Percentiles rank a stretch among this genome's conserved stretches.
Conservation (phyloP, 1,140 invertebrate species). For the Chymomyza costata region DNA sequence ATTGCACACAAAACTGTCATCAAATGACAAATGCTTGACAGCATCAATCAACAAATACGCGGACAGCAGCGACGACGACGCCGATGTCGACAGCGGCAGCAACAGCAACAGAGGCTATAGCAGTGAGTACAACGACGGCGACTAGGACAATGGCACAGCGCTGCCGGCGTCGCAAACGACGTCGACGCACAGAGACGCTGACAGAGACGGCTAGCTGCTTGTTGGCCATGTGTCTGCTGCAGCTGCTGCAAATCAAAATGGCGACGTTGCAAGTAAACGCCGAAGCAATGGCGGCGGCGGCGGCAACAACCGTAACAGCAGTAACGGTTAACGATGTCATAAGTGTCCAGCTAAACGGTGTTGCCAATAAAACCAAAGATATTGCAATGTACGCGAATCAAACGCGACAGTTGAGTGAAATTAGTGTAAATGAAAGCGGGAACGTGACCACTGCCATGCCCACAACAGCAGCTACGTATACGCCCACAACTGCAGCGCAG, state of each 20-base stretch:
- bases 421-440: constrained; percentile 25
- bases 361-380: constrained; percentile 31
- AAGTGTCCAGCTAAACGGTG: constrained; percentile 8
- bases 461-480: neutral
- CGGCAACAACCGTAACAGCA: neutral
- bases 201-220: too few relatives aligned
- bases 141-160: constrained; percentile 41
- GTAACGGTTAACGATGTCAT: constrained; percentile 10
- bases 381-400: constrained; percentile 15
- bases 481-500: neutral
- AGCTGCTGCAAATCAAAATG: neutral
- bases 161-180: constrained; percentile 37
- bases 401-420: constrained; percentile 30
- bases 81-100: constrained; percentile 4
- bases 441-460: constrained; percentile 11
- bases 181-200: constrained; percentile 9
- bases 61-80: constrained; percentile 21
- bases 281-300: constrained; percentile 8
- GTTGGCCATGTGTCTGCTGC: constrained; percentile 19
- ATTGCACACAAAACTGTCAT: constrained; percentile 75
- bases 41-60: constrained; percentile 66
- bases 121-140: constrained; percentile 13
- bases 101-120: constrained; percentile 13
- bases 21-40: constrained; percentile 75
- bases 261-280: neutral